Percentiles rank a stretch among this genome's conserved stretches.
Conservation (phyloP, 2,888 invertebrate genomes). For the Galeopsomyia nigrocyanea region DNA sequence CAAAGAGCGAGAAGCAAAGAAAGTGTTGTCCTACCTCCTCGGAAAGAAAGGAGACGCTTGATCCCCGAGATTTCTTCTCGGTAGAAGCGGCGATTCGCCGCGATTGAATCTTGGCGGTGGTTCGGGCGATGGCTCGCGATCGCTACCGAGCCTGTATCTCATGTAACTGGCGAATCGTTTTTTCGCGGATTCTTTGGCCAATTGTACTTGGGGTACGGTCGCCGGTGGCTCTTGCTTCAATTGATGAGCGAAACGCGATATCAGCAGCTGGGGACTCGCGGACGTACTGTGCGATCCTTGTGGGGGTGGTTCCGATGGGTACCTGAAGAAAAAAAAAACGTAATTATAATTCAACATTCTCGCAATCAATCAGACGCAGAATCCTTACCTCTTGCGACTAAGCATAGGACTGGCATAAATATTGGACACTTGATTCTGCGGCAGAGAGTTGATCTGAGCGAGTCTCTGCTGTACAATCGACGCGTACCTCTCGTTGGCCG, state of each 20-base stretch:
- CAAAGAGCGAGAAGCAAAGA: background rate
- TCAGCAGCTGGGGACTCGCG: slow-evolving; percentile 62
- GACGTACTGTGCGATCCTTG: slow-evolving; percentile 63
- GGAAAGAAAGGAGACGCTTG: slow-evolving; percentile 67
- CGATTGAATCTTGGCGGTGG: slow-evolving; percentile 66
- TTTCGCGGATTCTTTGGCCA: slow-evolving; percentile 70
- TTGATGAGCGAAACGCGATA: slow-evolving; percentile 66
- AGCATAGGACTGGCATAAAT: slow-evolving; percentile 66
- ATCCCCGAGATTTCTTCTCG: slow-evolving; percentile 75
- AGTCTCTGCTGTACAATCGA: slow-evolving; percentile 62
- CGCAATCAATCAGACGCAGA: background rate
- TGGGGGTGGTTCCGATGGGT: slow-evolving; percentile 64
- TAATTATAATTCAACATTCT: slow-evolving; percentile 6
- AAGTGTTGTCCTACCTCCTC: slow-evolving; percentile 59
- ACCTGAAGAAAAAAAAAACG: no score
- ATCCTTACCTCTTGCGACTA: slow-evolving; percentile 63
- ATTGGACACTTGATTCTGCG: slow-evolving; percentile 60
- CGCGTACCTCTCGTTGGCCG: slow-evolving; percentile 58
- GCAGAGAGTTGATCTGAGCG: slow-evolving; percentile 58
- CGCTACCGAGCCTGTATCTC: slow-evolving; percentile 80
- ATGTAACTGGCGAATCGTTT: slow-evolving; percentile 87
- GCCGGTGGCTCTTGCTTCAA: slow-evolving; percentile 62
- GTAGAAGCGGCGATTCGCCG: slow-evolving; percentile 71
- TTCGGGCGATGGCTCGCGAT: slow-evolving; percentile 67
- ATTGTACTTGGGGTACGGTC: slow-evolving; percentile 55